These are phyloP conservation scores for Geococcyx californianus DNA, from an alignment of 2,113 vertebrate genomes.

Conservation along the genomic window DNA sequence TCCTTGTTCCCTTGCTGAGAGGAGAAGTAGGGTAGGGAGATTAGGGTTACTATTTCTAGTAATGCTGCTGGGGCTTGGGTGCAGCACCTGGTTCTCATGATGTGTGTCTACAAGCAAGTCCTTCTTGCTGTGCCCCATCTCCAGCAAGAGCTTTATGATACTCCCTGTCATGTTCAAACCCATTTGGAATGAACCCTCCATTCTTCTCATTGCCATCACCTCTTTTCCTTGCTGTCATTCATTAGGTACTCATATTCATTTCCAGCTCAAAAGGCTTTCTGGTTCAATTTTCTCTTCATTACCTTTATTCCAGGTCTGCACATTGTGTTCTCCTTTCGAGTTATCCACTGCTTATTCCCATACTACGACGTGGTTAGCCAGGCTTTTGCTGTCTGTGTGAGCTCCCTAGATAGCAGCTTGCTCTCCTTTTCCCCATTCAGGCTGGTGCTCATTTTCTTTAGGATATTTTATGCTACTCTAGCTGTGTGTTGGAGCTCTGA, in stretches of 20 bases:
- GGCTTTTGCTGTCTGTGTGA: not conserved
- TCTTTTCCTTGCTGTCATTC: not conserved
- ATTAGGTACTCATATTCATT: not conserved
- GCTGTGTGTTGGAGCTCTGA: not conserved
- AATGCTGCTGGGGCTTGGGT: not conserved
- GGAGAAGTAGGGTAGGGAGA: not conserved
- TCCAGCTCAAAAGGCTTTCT: not conserved
- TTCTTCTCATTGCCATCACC: not conserved
- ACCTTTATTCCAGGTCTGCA: not conserved
- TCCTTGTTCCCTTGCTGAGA: not conserved
- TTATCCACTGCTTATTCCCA: not conserved
- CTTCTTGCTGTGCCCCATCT: not conserved
- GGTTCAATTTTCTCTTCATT: not conserved
- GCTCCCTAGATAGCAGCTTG: not conserved
- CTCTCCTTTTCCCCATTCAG: not conserved
- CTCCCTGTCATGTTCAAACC: not conserved
- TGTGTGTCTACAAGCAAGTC: not conserved
- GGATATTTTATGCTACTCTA: slow-evolving; percentile 3
- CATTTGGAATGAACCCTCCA: not conserved
- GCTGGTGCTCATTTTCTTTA: not conserved
- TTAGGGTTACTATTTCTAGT: not conserved
- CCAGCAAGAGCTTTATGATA: not conserved
- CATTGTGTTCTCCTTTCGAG: not conserved
- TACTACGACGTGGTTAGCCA: not conserved
- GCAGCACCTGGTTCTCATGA: not conserved